A percentile compares a stretch with the other conserved stretches of the same genome.
phyloP scores from a whole-genome alignment of 2,888 invertebrate species.

The Hipparchia sbordonii region DNA sequence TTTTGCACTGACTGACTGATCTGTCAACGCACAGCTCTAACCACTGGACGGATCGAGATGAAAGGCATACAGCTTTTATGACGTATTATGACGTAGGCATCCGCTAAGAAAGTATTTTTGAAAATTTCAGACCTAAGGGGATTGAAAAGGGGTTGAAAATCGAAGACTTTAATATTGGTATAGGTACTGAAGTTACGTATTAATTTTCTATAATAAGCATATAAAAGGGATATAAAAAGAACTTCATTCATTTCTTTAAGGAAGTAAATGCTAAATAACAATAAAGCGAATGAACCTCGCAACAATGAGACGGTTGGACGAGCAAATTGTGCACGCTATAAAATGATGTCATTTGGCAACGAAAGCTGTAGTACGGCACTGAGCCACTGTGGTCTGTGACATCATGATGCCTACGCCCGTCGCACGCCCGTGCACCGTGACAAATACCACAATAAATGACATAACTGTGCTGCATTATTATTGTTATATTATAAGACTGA shows the following conservation, averaged over 20 bases:
- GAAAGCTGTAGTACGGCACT: constrained; percentile 44
- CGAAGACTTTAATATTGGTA: too few species aligned
- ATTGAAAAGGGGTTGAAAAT: too few species aligned
- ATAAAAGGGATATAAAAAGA: not conserved
- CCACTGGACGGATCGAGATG: too few species aligned
- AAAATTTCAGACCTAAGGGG: too few species aligned
- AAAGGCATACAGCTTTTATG: too few species aligned
- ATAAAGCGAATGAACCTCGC: constrained; percentile 21
- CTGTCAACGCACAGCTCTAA: too few species aligned
- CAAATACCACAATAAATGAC: constrained; percentile 20
- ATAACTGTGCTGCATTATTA: constrained; percentile 1
- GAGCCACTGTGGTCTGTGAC: constrained; percentile 42
- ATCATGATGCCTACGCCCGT: constrained; percentile 44
- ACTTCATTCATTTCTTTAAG: constrained; percentile 16
- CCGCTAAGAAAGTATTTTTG: too few species aligned
- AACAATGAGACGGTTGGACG: constrained; percentile 29
- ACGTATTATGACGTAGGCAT: too few species aligned
- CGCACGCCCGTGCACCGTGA: constrained; percentile 10
- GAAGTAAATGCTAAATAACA: constrained; percentile 24
- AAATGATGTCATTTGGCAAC: constrained; percentile 70
- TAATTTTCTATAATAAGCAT: too few species aligned
- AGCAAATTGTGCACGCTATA: constrained; percentile 39
- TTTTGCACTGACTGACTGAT: too few species aligned
- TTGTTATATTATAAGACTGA: not conserved
- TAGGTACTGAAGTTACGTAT: too few species aligned